A percentile compares a stretch with the other conserved stretches of the same genome.
These are phyloP conservation scores for Drosophila recens DNA, from an alignment of 2,888 invertebrate genomes.

Conservation along the genomic window DNA sequence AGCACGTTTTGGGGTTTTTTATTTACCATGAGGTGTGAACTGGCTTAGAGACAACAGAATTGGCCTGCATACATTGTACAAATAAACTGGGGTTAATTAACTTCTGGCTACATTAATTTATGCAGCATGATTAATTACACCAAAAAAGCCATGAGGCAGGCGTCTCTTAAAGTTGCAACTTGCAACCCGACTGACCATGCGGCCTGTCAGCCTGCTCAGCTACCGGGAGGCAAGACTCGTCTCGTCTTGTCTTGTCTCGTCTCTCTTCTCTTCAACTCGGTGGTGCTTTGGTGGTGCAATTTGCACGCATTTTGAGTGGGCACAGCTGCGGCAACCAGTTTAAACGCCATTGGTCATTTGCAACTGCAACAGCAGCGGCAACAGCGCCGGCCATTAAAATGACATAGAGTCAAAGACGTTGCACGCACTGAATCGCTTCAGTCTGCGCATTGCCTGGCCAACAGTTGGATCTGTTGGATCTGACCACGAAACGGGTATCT, in stretches of 20 bases:
- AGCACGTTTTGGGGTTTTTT: constrained; percentile 52
- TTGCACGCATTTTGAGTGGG: constrained; percentile 71
- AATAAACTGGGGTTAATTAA: constrained; percentile 84
- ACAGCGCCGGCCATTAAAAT: constrained; percentile 78
- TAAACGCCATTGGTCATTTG: constrained; percentile 75
- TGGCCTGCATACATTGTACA: constrained; percentile 49
- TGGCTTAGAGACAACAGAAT: neutral
- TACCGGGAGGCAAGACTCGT: constrained; percentile 68
- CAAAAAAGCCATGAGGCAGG: constrained; percentile 53
- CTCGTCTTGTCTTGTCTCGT: constrained; percentile 19
- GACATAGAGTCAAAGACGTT: constrained; percentile 68
- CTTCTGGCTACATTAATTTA: constrained; percentile 83
- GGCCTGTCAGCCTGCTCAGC: constrained; percentile 64
- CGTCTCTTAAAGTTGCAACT: constrained; percentile 43
- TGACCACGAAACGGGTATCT: constrained; percentile 6
- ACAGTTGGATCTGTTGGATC: constrained; percentile 38
- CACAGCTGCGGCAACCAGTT: constrained; percentile 77
- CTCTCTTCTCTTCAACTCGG: neutral
- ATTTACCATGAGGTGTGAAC: constrained; percentile 33
- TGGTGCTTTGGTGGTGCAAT: constrained; percentile 51
- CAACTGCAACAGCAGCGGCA: constrained; percentile 47
- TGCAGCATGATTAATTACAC: constrained; percentile 81
- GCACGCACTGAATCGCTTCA: constrained; percentile 46
- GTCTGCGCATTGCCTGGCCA: constrained; percentile 14
- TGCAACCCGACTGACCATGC: constrained; percentile 31